Evolutionary conservation across 2,797 vertebrate species (phyloP).

Genomic region (Crenichthys baileyi): DNA sequence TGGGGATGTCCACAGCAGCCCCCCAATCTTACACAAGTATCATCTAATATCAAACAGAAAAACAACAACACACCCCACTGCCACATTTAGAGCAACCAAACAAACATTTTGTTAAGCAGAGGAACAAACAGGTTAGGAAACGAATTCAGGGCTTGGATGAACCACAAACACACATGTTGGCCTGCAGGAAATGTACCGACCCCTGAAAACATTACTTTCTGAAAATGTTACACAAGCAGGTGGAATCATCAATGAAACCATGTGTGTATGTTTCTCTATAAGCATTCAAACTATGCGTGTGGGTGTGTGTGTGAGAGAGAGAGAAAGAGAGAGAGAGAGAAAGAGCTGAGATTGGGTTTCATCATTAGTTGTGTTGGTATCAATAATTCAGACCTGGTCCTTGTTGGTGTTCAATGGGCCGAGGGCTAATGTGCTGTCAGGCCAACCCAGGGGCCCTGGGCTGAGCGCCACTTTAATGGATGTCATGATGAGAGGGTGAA

Average conservation of each 20-base stretch:
- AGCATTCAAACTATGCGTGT: constrained; percentile 15
- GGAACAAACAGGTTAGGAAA: constrained; percentile 17
- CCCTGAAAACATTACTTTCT: constrained; percentile 40
- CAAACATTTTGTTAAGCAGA: constrained; percentile 6
- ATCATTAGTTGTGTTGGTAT: constrained; percentile 87
- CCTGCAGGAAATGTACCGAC: constrained; percentile 34
- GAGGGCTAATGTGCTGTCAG: constrained; percentile 88
- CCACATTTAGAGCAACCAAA: background rate
- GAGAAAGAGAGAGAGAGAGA: constrained; percentile 54
- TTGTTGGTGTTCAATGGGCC: constrained; percentile 88
- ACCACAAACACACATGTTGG: constrained; percentile 14
- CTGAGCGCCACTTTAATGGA: constrained; percentile 86
- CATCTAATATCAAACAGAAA: constrained; percentile 16
- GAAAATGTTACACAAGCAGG: constrained; percentile 38
- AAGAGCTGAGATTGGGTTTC: constrained; percentile 78
- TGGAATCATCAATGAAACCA: constrained; percentile 39
- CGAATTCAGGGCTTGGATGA: constrained; percentile 24
- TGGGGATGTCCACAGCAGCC: constrained; percentile 13
- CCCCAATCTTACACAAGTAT: background rate
- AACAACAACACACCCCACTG: constrained; percentile 2
- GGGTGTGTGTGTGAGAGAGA: constrained; percentile 22
- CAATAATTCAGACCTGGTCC: constrained; percentile 86
- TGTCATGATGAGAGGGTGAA: constrained; percentile 90
- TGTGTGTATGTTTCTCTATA: constrained; percentile 24
- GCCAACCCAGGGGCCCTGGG: constrained; percentile 72